These are phyloP conservation scores for Hydractinia symbiolongicarpus DNA, from an alignment of 30 jellyfish, hydroid and myxozoan species.

Conservation along the genomic window DNA sequence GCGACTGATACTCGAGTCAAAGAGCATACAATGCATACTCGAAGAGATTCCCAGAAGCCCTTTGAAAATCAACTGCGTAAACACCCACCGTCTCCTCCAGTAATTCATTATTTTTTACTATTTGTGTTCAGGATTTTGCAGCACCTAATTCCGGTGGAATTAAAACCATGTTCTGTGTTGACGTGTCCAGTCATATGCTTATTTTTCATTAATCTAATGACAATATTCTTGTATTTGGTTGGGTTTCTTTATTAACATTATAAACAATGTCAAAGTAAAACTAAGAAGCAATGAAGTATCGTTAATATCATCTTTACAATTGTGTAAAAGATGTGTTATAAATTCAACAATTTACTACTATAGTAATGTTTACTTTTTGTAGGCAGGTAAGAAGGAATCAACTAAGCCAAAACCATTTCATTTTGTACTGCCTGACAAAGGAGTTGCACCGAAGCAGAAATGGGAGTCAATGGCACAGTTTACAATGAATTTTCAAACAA, in stretches of 20 bases:
- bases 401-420: slow-evolving; percentile 82
- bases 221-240: too few relatives aligned
- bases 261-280: too few relatives aligned
- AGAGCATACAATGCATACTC: slow-evolving; percentile 62
- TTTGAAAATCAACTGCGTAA: slow-evolving; percentile 65
- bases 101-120: slow-evolving; percentile 8
- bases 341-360: too few relatives aligned
- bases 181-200: too few relatives aligned
- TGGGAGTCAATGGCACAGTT: slow-evolving; percentile 90
- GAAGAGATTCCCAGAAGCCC: slow-evolving; percentile 41
- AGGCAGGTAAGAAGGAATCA: slow-evolving; percentile 55
- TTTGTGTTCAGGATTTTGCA: too few relatives aligned
- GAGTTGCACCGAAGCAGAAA: slow-evolving; percentile 17
- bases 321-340: too few relatives aligned
- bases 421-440: slow-evolving; percentile 31
- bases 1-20: slow-evolving; percentile 83
- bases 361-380: not conserved
- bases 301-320: too few relatives aligned
- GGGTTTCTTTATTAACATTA: too few relatives aligned
- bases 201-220: too few relatives aligned
- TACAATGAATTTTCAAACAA: slow-evolving; percentile 66
- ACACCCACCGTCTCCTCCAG: slow-evolving; percentile 92
- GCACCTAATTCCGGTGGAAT: too few relatives aligned
- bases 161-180: too few relatives aligned
- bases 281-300: too few relatives aligned